Percentiles rank a stretch among this genome's conserved stretches.
Conservation (phyloP, 2,888 invertebrate species). For the Stegana nigrithorax region DNA sequence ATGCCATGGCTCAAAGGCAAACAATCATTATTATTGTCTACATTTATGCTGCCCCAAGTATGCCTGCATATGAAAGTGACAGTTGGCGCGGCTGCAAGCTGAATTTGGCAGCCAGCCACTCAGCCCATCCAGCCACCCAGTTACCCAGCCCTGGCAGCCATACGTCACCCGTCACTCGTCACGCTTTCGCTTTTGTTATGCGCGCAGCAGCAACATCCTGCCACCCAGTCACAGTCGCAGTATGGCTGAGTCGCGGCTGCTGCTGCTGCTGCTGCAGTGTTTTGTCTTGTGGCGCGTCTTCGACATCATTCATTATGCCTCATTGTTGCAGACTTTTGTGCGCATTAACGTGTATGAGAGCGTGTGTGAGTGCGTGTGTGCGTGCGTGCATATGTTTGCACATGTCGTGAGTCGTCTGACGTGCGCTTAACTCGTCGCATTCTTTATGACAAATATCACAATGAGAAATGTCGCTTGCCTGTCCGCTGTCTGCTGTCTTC, state of each 20-base stretch:
- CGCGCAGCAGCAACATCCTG: conserved; percentile 11
- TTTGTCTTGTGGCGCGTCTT: conserved; percentile 27
- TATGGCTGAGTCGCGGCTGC: conserved; percentile 26
- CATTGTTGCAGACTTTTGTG: conserved; percentile 41
- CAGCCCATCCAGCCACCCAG: too few relatives aligned
- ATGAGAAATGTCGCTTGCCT: conserved; percentile 46
- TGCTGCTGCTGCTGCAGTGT: conserved; percentile 51
- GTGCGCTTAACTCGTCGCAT: too few relatives aligned
- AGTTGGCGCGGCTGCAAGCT: conserved; percentile 1
- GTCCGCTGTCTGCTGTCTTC: conserved; percentile 4
- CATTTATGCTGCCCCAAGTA: conserved; percentile 26
- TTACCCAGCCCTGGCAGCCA: too few relatives aligned
- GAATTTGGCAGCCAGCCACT: too few relatives aligned
- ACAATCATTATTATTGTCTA: conserved; percentile 58
- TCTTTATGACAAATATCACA: conserved; percentile 26
- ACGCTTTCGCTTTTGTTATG: not conserved
- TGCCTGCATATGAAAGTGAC: conserved; percentile 31
- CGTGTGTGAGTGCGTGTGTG: not conserved
- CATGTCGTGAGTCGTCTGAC: too few relatives aligned
- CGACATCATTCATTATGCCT: conserved; percentile 57
- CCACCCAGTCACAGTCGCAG: conserved; percentile 36
- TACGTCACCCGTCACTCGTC: too few relatives aligned
- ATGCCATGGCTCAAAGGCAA: conserved; percentile 19
- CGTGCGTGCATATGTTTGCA: too few relatives aligned
- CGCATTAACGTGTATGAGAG: conserved; percentile 25